Base-by-base conservation (phyloP, 2,113 vertebrate species). In the Brachyhypopomus occidentalis region DNA sequence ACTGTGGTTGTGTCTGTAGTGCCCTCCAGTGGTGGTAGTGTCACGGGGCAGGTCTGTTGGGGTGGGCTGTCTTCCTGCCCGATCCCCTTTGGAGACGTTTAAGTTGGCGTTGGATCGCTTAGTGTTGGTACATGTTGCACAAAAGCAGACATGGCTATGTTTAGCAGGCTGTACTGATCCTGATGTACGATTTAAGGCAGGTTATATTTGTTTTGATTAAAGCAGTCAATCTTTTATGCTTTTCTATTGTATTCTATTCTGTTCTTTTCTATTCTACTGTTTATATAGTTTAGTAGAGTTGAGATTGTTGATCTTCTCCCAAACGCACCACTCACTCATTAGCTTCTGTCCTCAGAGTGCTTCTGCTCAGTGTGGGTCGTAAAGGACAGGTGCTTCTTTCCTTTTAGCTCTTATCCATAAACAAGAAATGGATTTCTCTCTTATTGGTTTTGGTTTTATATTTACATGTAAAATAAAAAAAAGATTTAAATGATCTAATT, bases 351-450 rank as follows among this genome's bases (percentile, higher is more conserved):
- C 23, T 92, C 90, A 0, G 89, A 91, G 78, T 92, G 90, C 45
- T 90, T 92, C 85, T 90, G 92, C 36, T 93, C 89, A 19, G 86
- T 87, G 88, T 92, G 91, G 22, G 91, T 87, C 87, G 93, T 93
- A 70, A 92, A 92, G 0, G 91, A 92, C 1, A 92, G 85, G 74
- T 93, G 91, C 60, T 90, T 88, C 84, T 94, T 93, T 36, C 92
- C 90, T 77, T 94, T 94, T 63, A 93, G 88, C 93, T 92, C 30
- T 30, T 30, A 30, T 30, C 92, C 92, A 92, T 74, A 1, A 74
- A 72, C 9, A 48, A 9, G 52, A 80, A 5, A 12, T n/a, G 38
- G 30, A 70, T 67, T 30, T 38, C 6, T 52, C 45, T 52, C 45
- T 52, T 48, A 9, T 48, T 48, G 1, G 5, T 48, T 48, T 9